phyloP scores from a whole-genome alignment of 2,113 vertebrate species.

The Laticauda colubrina region DNA sequence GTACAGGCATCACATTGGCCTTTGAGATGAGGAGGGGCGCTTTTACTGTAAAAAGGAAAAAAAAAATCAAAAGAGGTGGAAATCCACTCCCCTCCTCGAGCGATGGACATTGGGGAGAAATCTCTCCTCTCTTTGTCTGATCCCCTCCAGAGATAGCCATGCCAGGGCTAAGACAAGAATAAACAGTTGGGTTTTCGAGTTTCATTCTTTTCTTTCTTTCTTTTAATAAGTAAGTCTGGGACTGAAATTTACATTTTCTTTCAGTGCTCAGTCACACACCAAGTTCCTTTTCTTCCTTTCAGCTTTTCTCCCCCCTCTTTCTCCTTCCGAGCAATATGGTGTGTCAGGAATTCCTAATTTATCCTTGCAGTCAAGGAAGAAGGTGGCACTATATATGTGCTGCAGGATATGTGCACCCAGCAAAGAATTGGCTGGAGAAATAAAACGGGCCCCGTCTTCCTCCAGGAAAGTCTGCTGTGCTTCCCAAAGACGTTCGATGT shows the following conservation, averaged over 20 bases:
- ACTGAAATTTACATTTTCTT: slow-evolving; percentile 57
- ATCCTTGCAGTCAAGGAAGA: neutral
- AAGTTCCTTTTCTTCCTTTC: slow-evolving; percentile 23
- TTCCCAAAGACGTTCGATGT: neutral
- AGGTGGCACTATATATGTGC: neutral
- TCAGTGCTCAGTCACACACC: slow-evolving; percentile 44
- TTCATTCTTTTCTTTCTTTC: slow-evolving; percentile 21
- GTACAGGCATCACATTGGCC: fast-evolving
- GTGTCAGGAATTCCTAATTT: slow-evolving; percentile 43
- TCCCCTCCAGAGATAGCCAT: neutral
- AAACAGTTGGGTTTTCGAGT: slow-evolving; percentile 17
- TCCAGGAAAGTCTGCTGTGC: neutral
- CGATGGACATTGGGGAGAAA: neutral
- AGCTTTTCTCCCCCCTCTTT: neutral
- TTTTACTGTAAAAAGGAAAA: neutral
- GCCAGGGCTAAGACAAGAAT: neutral
- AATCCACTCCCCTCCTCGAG: neutral
- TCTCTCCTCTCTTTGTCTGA: neutral
- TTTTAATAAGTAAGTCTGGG: slow-evolving; percentile 10
- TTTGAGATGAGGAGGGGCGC: neutral
- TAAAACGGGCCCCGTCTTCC: neutral
- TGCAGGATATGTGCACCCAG: neutral
- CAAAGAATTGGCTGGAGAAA: neutral
- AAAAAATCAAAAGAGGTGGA: neutral
- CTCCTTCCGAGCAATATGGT: slow-evolving; percentile 11